Percentiles rank a stretch among this genome's conserved stretches.
Conservation (phyloP, 2,797 vertebrate species). For the Diceros bicornis region DNA sequence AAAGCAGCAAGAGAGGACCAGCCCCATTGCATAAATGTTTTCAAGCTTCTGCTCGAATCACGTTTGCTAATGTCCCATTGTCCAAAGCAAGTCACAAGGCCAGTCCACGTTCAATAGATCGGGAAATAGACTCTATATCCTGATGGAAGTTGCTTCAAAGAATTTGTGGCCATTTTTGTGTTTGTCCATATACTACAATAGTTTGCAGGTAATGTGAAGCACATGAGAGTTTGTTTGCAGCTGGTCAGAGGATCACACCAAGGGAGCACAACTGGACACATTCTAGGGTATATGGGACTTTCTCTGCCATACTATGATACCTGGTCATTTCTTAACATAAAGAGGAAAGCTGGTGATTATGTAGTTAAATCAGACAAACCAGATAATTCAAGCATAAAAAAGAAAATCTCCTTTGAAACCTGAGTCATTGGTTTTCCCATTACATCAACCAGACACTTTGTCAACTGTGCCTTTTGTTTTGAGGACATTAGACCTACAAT, state of each 20-base stretch:
- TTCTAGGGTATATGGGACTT: not conserved
- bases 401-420: not conserved
- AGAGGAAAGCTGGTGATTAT: not conserved
- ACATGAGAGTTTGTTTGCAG: not conserved
- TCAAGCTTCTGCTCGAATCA: not conserved
- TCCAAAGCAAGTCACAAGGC: not conserved
- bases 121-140: not conserved
- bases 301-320: not conserved
- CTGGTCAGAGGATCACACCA: not conserved
- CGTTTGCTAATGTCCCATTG: not conserved
- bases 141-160: not conserved
- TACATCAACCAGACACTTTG: not conserved
- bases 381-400: not conserved
- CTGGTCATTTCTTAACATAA: not conserved
- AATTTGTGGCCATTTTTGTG: not conserved
- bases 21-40: not conserved
- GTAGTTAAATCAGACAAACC: not conserved
- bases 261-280: rapidly evolving
- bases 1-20: not conserved
- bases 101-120: not conserved
- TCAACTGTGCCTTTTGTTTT: not conserved
- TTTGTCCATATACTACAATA: not conserved
- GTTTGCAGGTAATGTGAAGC: not conserved
- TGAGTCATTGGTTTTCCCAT: not conserved
- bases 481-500: not conserved